Percentiles rank a stretch among this genome's conserved stretches.
phyloP scores from a whole-genome alignment of 2,888 invertebrate species.

The Adelognathus sp. region DNA sequence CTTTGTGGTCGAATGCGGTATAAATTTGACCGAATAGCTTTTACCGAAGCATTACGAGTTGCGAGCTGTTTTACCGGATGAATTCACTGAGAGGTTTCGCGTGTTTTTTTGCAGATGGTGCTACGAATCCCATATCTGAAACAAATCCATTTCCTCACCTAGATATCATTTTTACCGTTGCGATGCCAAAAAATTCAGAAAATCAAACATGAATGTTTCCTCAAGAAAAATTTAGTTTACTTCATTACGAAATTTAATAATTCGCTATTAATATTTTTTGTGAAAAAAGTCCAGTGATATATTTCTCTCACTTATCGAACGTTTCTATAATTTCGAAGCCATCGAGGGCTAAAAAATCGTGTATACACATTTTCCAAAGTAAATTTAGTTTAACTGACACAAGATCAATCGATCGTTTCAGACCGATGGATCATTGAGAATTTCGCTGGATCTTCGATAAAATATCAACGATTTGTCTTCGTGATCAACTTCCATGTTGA shows the following conservation, averaged over 20 bases:
- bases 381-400: too few species aligned
- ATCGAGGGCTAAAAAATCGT: neutral
- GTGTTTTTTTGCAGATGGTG: conserved; percentile 17
- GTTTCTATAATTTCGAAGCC: neutral
- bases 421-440: conserved; percentile 26
- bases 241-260: neutral
- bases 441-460: conserved; percentile 55
- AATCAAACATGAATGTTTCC: neutral
- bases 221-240: neutral
- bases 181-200: neutral
- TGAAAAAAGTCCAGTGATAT: neutral
- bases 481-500: conserved; percentile 60
- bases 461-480: conserved; percentile 56
- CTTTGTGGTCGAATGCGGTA: neutral
- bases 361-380: too few species aligned
- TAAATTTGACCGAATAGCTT: conserved; percentile 3
- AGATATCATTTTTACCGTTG: neutral
- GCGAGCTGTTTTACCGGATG: neutral
- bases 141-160: neutral
- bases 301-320: neutral
- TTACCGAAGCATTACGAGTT: neutral
- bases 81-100: neutral
- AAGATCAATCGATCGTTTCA: neutral
- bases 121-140: neutral
- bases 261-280: neutral